A percentile compares a stretch with the other conserved stretches of the same genome.
phyloP scores from a whole-genome alignment of 2,888 invertebrate genomes.

The Drosophila barbarae region DNA sequence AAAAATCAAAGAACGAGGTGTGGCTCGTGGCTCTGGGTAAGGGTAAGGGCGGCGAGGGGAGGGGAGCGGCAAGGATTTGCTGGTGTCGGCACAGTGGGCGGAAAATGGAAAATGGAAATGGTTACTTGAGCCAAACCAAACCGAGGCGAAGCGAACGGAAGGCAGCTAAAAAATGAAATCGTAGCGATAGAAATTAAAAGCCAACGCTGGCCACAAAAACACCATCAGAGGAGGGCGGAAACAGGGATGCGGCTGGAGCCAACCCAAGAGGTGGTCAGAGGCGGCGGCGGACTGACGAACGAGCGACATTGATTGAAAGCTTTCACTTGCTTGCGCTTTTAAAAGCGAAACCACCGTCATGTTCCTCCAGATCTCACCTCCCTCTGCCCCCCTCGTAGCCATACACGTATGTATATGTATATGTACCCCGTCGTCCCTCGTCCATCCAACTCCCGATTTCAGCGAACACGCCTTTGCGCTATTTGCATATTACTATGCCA shows the following conservation, averaged over 20 bases:
- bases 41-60: neutral
- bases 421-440: too few relatives aligned
- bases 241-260: neutral
- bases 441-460: slow-evolving; percentile 4
- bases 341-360: slow-evolving; percentile 47
- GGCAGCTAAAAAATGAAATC: slow-evolving; percentile 41
- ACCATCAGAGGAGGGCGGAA: neutral
- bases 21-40: slow-evolving; percentile 54
- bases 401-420: neutral
- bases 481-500: slow-evolving; percentile 37
- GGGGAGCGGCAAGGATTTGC: neutral
- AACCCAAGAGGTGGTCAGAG: neutral
- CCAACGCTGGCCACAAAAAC: slow-evolving; percentile 34
- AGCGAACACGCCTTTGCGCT: slow-evolving; percentile 38
- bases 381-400: neutral
- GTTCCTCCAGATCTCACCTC: slow-evolving; percentile 6
- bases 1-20: slow-evolving; percentile 71
- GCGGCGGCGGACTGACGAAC: slow-evolving; percentile 13
- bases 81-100: neutral
- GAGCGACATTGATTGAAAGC: slow-evolving; percentile 69
- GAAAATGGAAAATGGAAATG: slow-evolving; percentile 54
- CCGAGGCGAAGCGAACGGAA: slow-evolving; percentile 12
- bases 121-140: slow-evolving; percentile 44
- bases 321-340: slow-evolving; percentile 68
- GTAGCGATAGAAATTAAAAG: slow-evolving; percentile 54